Evolutionary conservation across 2,888 invertebrate genomes (phyloP), one percentile per base, ranked within the genome.

Genomic region (Axea sp.): DNA sequence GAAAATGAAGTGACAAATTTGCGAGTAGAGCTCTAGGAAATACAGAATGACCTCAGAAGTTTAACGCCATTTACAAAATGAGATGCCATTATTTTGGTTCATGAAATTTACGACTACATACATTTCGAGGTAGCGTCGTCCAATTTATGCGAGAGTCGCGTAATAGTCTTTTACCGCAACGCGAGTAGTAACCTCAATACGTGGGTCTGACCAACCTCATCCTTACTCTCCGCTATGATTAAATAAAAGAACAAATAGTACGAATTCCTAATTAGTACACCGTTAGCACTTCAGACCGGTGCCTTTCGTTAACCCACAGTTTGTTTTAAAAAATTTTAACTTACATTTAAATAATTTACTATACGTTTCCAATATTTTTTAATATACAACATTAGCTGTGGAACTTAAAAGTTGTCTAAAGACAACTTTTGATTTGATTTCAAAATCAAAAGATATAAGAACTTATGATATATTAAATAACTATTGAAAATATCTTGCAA

Each of bases 41-140:
- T 59, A 71, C 55, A 47, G 51, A 73, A 60, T 41, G 55, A 60
- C 53, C 60, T 65, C 67, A 67, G 73, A 86, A 87, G 84, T 86
- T 86, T 83, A 83, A 83, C 84, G 83, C 87, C 87, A 87, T 87
- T 86, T 87, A 83, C 86, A 85, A 86, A 87, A 87, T 87, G 87
- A 87, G 86, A 83, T 82, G 81, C 85, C 86, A 85, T 86, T 87
- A 87, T 87, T 87, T 87, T 85, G 81, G 80, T 77, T 76, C 67
- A 77, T 64, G 69, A 80, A 83, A 87, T 87, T 87, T 87, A 87
- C 85, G 82, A 83, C 83, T 82, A 83, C 85, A 83, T 83, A 84
- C 84, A 86, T 84, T 83, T 80, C 78, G 79, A 79, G 82, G 76
- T 80, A 81, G 81, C 81, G 82, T 83, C 81, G 78, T 82, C 81